Evolutionary conservation across 2,113 vertebrate species (phyloP), one percentile per base, ranked within the genome.

Genomic region (Meles meles): DNA sequence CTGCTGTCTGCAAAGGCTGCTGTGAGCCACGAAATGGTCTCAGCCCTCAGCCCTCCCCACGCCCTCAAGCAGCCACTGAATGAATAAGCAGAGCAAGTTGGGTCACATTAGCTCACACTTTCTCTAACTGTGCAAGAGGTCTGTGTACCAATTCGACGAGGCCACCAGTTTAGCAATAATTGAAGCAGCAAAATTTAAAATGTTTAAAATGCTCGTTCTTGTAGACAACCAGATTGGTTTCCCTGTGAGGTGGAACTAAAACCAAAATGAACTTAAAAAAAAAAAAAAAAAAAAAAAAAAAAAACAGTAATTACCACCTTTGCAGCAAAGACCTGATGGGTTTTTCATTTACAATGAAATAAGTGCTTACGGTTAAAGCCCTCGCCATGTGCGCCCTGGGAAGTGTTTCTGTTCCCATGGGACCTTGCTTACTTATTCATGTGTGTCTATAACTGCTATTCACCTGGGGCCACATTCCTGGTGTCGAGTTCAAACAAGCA

Each of bases 401-500:
- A 96, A 97, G 88, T 61, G 34, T 17, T 63, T 52, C 83, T 77
- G 67, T 92, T 95, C 94, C 93, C 96, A 84, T 23, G 77, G 39
- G 82, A 57, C 79, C 85, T 52, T 29, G 25, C 72, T 31, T 76
- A n/a, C 59, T 83, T 69, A 88, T 86, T 86, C 55, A 63, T 29
- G 9, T 71, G 69, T 7, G 10, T 71, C 81, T 5, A 5, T 47
- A 79, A 76, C 77, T 34, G 39, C 93, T 95, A 2, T 55, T 90
- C 82, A 95, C 94, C 25, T 67, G 23, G 3, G 47, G 82, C 77
- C 94, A 93, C 71, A 93, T 90, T 81, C 77, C 93, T 57, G 88
- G 97, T 96, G 85, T 97, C 94, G 83, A 37, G 93, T 97, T 98
- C 82, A 88, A 95, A 85, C 87, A 80, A 90, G 94, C 44, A 39